These are phyloP conservation scores for Latrodectus hesperus DNA, from an alignment of 2,888 invertebrate species.

Conservation along the genomic window DNA sequence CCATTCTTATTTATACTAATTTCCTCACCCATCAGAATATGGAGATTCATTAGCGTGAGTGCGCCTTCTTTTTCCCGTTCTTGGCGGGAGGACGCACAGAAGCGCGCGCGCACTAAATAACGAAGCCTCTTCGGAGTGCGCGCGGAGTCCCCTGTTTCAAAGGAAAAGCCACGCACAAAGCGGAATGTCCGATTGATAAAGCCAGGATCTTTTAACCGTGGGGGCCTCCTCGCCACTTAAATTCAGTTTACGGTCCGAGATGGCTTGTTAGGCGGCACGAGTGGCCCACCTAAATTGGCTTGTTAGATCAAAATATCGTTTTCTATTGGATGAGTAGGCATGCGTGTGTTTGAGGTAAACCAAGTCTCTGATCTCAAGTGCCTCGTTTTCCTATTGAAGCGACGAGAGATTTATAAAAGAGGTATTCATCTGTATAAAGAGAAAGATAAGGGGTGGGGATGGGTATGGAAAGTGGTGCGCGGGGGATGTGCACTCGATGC, in stretches of 20 bases:
- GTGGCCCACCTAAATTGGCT: constrained; percentile 51
- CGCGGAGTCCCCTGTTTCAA: constrained; percentile 34
- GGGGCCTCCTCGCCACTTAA: constrained; percentile 21
- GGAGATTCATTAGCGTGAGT: not conserved
- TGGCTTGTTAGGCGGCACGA: constrained; percentile 42
- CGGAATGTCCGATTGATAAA: constrained; percentile 50
- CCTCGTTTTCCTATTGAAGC: constrained; percentile 66
- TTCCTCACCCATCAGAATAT: not conserved
- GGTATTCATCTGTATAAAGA: constrained; percentile 35
- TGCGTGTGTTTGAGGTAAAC: constrained; percentile 61
- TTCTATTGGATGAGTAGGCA: constrained; percentile 43
- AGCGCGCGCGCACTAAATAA: not conserved
- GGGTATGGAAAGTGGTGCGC: constrained; percentile 48
- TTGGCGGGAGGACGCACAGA: not conserved
- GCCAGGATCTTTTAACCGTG: constrained; percentile 27
- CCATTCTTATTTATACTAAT: not conserved
- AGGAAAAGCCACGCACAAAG: constrained; percentile 48
- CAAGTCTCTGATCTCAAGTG: constrained; percentile 62
- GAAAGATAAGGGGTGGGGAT: constrained; percentile 21
- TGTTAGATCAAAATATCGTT: constrained; percentile 66
- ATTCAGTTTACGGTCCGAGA: constrained; percentile 25
- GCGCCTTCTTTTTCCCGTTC: not conserved
- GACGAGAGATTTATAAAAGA: constrained; percentile 54
- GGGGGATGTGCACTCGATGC: constrained; percentile 25
- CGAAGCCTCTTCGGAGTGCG: not conserved